Percentiles rank a stretch among this genome's conserved stretches.
These are phyloP conservation scores for Cavia porcellus DNA, from an alignment of 2,113 vertebrate genomes.

Conservation along the genomic window DNA sequence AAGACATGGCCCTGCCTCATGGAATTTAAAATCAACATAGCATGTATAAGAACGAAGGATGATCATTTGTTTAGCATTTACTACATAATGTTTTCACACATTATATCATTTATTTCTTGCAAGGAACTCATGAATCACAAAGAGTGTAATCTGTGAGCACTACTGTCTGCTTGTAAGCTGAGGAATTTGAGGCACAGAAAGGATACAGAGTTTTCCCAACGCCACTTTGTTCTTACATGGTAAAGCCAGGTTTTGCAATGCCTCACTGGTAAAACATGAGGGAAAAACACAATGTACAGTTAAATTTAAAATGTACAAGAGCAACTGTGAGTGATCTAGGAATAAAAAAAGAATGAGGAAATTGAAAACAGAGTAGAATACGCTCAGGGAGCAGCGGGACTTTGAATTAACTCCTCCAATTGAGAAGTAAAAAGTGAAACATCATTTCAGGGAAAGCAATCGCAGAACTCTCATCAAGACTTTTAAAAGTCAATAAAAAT, in stretches of 20 bases:
- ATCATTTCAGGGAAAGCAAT: slow-evolving; percentile 24
- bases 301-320: slow-evolving; percentile 3
- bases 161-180: not conserved
- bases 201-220: not conserved
- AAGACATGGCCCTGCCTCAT: not conserved
- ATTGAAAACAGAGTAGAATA: not conserved
- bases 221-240: not conserved
- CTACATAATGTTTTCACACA: not conserved
- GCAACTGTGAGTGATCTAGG: slow-evolving; percentile 6
- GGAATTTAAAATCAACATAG: not conserved
- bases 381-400: not conserved
- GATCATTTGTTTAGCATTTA: not conserved
- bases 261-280: not conserved
- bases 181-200: not conserved
- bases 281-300: not conserved
- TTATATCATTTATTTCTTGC: not conserved
- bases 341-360: slow-evolving; percentile 31
- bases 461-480: slow-evolving; percentile 45
- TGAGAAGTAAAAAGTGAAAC: not conserved
- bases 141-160: not conserved
- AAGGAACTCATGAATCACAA: not conserved
- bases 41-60: not conserved
- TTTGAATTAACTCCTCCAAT: not conserved
- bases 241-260: not conserved
- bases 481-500: slow-evolving; percentile 42